Base-by-base conservation (phyloP, 2,888 invertebrate genomes). In the Branchipolynoe longqiensis region DNA sequence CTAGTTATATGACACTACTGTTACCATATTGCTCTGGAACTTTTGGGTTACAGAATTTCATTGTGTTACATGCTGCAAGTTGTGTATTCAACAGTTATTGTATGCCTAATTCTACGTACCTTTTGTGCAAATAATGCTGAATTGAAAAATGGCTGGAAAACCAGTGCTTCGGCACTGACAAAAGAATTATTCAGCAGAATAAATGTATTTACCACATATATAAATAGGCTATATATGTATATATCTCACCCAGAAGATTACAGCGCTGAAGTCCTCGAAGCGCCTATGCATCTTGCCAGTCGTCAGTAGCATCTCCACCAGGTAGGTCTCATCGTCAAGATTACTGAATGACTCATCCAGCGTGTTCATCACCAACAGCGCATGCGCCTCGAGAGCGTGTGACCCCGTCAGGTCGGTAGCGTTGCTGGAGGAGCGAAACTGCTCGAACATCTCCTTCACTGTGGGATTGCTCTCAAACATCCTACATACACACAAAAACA, bases 261-360 rank as follows among this genome's bases (percentile, higher is more conserved):
- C 96, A 85, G 96, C 96, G 94, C 97, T 96, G 94, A 97, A 97
- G 25, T 96, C 97, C 4, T 97, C 97, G 94, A 97, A 97, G 94
- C 96, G 95, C 88, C 96, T 95, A 94, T 98, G 97, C 85, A 96
- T 96, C 84, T 96, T 96, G 18, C 97, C 97, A 83, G 97, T 96
- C 94, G 96, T 96, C 92, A 97, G 96, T 86, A 98, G 95, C 93
- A 96, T 97, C 90, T 96, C 95, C 93, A 97, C 96, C 95, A 97
- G 97, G 91, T 96, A 95, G 94, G 97, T 97, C 94, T 97, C 95
- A 92, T 97, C 96, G 91, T 97, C 97, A 88, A 98, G 95, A 33
- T 96, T 96, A 92, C 96, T 96, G 94, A 98, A 97, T 87, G 97
- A 96, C 92, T 97, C 97, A 93, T 97, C 97, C 87, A 98, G 94